Percentiles rank a stretch among this genome's conserved stretches.
Evolutionary conservation across 1,140 invertebrate genomes (phyloP).

Genomic region (Papilio glaucus): DNA sequence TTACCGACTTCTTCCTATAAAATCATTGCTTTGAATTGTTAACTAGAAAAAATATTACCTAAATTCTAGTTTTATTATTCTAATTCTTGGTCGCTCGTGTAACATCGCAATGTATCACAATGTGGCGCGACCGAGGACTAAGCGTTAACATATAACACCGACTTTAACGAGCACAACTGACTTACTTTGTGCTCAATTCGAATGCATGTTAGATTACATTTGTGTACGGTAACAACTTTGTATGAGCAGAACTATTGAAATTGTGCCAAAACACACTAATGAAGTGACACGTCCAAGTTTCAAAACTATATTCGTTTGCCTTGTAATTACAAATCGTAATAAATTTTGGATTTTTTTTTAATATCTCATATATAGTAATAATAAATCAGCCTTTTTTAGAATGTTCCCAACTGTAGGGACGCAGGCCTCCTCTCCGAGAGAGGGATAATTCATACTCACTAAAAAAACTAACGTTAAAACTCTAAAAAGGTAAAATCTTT

Average conservation of each 20-base stretch:
- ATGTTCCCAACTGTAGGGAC: too few relatives aligned
- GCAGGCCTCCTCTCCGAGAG: too few relatives aligned
- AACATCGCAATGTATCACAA: neutral
- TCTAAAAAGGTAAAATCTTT: too few relatives aligned
- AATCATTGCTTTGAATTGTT: too few relatives aligned
- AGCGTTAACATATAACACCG: neutral
- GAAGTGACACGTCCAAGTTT: neutral
- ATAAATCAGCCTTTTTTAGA: too few relatives aligned
- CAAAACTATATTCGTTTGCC: neutral
- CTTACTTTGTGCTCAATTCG: conserved; percentile 9
- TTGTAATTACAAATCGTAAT: too few relatives aligned
- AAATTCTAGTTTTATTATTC: neutral
- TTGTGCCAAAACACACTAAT: conserved; percentile 14
- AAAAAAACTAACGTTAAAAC: too few relatives aligned
- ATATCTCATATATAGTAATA: too few relatives aligned
- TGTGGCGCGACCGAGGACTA: neutral
- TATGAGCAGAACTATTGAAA: conserved; percentile 12
- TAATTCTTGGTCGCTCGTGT: neutral
- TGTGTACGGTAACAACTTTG: neutral
- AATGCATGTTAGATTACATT: neutral
- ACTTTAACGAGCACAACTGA: neutral
- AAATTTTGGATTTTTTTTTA: too few relatives aligned
- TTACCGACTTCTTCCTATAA: too few relatives aligned
- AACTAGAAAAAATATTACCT: neutral
- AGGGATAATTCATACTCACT: too few relatives aligned